Conservation (phyloP, 2,797 vertebrate species). For the Tympanoctomys barrerae region DNA sequence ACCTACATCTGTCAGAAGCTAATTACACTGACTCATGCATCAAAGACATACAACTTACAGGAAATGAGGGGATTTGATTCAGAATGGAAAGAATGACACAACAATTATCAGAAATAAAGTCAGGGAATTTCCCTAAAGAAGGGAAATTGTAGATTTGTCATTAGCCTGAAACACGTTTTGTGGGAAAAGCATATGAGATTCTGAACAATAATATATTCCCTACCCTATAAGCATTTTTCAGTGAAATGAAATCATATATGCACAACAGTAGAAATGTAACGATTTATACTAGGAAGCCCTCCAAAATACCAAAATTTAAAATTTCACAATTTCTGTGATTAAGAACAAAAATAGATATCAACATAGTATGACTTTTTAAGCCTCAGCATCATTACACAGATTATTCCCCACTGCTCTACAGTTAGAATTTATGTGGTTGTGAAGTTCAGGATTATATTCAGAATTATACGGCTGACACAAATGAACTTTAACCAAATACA, state of each 20-base stretch:
- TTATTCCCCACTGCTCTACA: background rate
- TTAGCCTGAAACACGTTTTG: background rate
- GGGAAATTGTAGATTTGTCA: background rate
- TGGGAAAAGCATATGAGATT: background rate
- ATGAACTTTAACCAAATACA: background rate
- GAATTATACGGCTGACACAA: background rate
- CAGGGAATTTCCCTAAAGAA: background rate
- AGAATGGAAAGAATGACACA: background rate
- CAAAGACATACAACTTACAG: background rate
- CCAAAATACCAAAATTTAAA: background rate
- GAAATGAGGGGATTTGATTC: background rate
- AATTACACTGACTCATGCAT: background rate
- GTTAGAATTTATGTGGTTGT: background rate
- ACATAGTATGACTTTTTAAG: background rate
- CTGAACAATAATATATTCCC: background rate
- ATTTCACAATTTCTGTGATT: background rate
- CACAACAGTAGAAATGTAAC: background rate
- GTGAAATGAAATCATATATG: background rate
- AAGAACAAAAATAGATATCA: background rate
- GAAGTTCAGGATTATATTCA: background rate
- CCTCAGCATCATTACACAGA: background rate
- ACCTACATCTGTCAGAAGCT: background rate
- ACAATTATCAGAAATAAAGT: constrained; percentile 43
- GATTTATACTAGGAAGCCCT: background rate
- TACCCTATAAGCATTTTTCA: background rate